A percentile compares a stretch with the other conserved stretches of the same genome.
Conservation (phyloP, 2,113 vertebrate species). For the Poecilia latipinna region DNA sequence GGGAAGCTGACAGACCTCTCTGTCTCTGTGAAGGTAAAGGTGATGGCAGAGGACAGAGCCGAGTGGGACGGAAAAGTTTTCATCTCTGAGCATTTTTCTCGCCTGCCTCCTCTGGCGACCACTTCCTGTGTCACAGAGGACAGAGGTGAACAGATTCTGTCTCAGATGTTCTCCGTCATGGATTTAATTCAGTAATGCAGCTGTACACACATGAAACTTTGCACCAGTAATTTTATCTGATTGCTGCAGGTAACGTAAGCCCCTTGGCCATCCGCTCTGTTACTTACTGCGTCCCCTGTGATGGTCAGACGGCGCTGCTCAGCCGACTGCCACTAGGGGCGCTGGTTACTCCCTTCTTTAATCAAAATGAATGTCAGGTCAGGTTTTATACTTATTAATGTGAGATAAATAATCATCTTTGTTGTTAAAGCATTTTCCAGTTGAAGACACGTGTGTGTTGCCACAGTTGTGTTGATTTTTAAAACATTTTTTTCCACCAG, state of each 20-base stretch:
- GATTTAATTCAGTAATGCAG: not conserved
- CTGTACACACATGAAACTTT: not conserved
- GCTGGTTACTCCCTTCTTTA: conserved; percentile 73
- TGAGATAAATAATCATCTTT: not conserved
- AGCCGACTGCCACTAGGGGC: conserved; percentile 79
- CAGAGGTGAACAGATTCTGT: conserved; percentile 58
- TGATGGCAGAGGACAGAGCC: conserved; percentile 73
- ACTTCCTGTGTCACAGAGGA: conserved; percentile 78
- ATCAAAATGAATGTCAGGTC: conserved; percentile 61
- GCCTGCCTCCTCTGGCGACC: conserved; percentile 78
- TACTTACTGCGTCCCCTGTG: conserved; percentile 77
- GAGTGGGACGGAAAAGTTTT: conserved; percentile 80
- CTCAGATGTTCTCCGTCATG: not conserved
- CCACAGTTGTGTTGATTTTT: not conserved
- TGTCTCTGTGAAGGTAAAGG: conserved; percentile 70
- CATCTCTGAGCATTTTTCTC: conserved; percentile 65
- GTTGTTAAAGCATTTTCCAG: not conserved
- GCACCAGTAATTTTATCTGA: not conserved
- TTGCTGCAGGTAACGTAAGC: conserved; percentile 71
- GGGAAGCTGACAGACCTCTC: fast-evolving
- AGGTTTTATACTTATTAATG: not conserved
- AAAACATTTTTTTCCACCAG: conserved; percentile 18
- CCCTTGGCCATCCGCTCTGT: conserved; percentile 75
- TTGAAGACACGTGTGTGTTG: not conserved
- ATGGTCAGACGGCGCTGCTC: conserved; percentile 69